Evolutionary conservation across 2,113 vertebrate species (phyloP).

Genomic region (Strix uralensis): DNA sequence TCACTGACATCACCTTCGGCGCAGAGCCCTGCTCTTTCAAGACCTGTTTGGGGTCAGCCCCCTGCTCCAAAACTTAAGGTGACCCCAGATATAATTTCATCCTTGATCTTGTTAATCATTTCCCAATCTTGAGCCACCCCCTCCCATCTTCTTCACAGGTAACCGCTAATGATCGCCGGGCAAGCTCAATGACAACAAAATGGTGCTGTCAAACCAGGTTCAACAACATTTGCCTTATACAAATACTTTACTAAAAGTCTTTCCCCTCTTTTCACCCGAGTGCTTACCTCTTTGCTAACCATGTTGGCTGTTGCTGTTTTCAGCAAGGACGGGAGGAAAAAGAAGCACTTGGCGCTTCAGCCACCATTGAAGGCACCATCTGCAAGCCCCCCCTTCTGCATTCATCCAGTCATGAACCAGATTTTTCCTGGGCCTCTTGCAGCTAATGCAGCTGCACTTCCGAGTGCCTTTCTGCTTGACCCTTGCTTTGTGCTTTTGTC

Average conservation of each 20-base stretch:
- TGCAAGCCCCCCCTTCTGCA: fast-evolving
- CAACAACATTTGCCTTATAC: fast-evolving
- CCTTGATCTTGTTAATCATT: too few species aligned
- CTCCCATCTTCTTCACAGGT: neutral
- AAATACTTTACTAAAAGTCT: neutral
- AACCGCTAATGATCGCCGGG: neutral
- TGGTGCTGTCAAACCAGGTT: neutral
- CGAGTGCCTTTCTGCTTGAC: neutral
- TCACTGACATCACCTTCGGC: fast-evolving
- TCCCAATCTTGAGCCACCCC: neutral
- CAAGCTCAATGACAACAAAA: neutral
- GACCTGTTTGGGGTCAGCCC: neutral
- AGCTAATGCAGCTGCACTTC: neutral
- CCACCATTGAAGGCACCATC: neutral
- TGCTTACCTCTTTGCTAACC: too few species aligned
- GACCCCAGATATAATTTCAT: neutral
- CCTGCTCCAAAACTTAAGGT: neutral
- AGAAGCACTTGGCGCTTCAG: fast-evolving
- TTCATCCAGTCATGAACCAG: neutral
- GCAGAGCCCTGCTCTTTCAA: neutral
- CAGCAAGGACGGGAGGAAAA: neutral
- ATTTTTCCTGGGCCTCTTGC: neutral
- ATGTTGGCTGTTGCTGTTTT: neutral
- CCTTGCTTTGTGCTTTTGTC: neutral
- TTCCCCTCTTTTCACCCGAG: neutral